These are phyloP conservation scores for Microvelia longipes DNA, from an alignment of 1,140 invertebrate genomes.

Conservation along the genomic window DNA sequence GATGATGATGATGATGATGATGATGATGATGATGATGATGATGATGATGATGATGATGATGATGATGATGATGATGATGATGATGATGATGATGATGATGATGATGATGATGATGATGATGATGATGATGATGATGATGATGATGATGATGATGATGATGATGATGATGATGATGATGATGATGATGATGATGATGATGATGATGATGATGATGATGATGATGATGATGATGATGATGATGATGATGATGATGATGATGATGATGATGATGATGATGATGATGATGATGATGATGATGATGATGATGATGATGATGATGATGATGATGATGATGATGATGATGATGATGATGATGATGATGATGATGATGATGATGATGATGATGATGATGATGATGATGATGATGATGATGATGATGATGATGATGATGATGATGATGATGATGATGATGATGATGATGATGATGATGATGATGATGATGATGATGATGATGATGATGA, in stretches of 20 bases:
- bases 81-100: constrained; percentile 2
- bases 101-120: constrained; percentile 2
- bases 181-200: constrained; percentile 2
- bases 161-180: constrained; percentile 2
- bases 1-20: constrained; percentile 2
- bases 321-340: constrained; percentile 2
- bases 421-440: constrained; percentile 2
- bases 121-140: constrained; percentile 2
- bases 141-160: constrained; percentile 2
- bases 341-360: constrained; percentile 2
- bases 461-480: constrained; percentile 2
- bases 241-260: constrained; percentile 2
- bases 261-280: constrained; percentile 2
- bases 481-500: constrained; percentile 2
- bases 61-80: constrained; percentile 2
- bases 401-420: constrained; percentile 2
- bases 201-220: constrained; percentile 2
- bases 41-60: constrained; percentile 2
- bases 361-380: constrained; percentile 2
- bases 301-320: constrained; percentile 2
- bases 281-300: constrained; percentile 2
- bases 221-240: constrained; percentile 2
- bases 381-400: constrained; percentile 2
- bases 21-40: constrained; percentile 2
- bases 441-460: constrained; percentile 2